These are phyloP conservation scores for Poecilia wingei DNA, from an alignment of 2,797 vertebrate genomes.

Conservation along the genomic window DNA sequence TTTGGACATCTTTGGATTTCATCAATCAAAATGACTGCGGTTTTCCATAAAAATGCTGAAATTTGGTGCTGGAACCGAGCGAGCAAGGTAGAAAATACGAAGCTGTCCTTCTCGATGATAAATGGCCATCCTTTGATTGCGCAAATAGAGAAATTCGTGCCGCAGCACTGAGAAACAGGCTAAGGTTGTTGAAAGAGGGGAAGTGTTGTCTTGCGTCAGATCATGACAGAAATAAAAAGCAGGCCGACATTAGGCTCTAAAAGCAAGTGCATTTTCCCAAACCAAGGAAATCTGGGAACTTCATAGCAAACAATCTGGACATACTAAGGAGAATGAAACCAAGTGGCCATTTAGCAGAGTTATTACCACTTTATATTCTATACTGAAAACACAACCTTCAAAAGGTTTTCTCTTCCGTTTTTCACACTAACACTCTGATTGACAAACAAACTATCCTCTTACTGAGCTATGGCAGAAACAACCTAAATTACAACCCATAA, in stretches of 20 bases:
- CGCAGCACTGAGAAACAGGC: constrained; percentile 63
- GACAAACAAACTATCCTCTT: constrained; percentile 28
- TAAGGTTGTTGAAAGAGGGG: constrained; percentile 47
- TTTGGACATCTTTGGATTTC: constrained; percentile 99
- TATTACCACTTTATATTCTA: neutral
- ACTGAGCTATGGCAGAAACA: constrained; percentile 26
- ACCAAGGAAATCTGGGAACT: neutral
- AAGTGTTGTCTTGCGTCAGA: constrained; percentile 42
- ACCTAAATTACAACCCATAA: constrained; percentile 40
- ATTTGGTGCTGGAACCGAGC: constrained; percentile 93
- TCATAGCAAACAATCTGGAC: neutral
- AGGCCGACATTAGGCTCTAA: constrained; percentile 18
- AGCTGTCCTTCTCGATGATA: constrained; percentile 99
- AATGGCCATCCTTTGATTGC: constrained; percentile 98
- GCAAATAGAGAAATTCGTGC: constrained; percentile 85
- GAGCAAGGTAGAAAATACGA: constrained; percentile 97
- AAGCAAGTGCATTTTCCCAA: constrained; percentile 23
- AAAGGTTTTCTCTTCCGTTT: neutral
- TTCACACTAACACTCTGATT: neutral
- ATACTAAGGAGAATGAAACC: neutral
- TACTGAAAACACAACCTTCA: neutral
- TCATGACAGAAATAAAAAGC: constrained; percentile 53
- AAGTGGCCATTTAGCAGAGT: neutral
- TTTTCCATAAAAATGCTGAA: constrained; percentile 99
- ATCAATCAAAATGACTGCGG: constrained; percentile 99